Conservation (phyloP, 2,888 invertebrate species). For the Tachina lurida region DNA sequence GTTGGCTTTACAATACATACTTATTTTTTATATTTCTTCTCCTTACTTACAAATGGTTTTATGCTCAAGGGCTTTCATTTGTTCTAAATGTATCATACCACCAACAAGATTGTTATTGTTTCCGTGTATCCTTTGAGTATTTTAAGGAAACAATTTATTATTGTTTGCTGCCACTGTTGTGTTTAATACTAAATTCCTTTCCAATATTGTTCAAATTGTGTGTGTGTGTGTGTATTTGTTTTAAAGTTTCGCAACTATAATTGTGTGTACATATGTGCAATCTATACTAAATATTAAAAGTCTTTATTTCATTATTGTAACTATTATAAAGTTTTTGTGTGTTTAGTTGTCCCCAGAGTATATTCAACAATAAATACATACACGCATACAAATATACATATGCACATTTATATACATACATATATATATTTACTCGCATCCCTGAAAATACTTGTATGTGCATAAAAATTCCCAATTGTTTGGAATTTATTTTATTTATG, state of each 20-base stretch:
- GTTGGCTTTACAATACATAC: neutral
- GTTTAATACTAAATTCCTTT: neutral
- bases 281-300: slow-evolving; percentile 52
- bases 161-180: slow-evolving; percentile 12
- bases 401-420: neutral
- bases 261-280: neutral
- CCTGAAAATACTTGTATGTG: slow-evolving; percentile 58
- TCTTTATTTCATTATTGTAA: slow-evolving; percentile 67
- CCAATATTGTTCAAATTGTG: slow-evolving; percentile 28
- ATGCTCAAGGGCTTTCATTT: slow-evolving; percentile 54
- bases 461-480: slow-evolving; percentile 48
- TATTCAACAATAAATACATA: neutral
- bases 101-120: slow-evolving; percentile 3
- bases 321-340: slow-evolving; percentile 56
- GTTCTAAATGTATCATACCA: slow-evolving; percentile 46
- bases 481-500: slow-evolving; percentile 10
- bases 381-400: too few relatives aligned
- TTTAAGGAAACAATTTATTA: slow-evolving; percentile 45
- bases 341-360: slow-evolving; percentile 36
- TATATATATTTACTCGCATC: neutral
- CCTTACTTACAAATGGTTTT: slow-evolving; percentile 17
- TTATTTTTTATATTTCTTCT: neutral
- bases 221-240: neutral
- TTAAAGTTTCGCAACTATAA: neutral
- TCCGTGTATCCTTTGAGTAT: slow-evolving; percentile 23